phyloP scores from a whole-genome alignment of 2,888 invertebrate species.

The Leptarthrus brevirostris region DNA sequence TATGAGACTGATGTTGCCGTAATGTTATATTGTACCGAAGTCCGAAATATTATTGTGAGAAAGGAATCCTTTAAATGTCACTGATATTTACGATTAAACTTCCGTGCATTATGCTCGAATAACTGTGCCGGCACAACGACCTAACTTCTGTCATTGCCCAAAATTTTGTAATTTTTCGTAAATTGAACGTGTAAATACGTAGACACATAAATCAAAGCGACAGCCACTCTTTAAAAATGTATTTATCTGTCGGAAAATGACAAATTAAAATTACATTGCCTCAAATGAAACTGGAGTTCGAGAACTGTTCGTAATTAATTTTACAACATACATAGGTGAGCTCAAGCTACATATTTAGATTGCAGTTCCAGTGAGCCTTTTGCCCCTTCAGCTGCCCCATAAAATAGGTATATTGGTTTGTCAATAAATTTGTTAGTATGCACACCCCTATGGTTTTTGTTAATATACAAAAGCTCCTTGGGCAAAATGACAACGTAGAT shows the following conservation, averaged over 20 bases:
- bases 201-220: conserved; percentile 10
- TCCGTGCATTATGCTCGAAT: not conserved
- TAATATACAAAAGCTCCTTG: no score
- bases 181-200: conserved; percentile 8
- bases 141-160: conserved; percentile 10
- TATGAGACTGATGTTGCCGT: conserved; percentile 10
- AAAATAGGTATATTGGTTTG: no score
- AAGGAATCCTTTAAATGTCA: not conserved
- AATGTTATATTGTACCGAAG: not conserved
- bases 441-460: no score
- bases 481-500: no score
- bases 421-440: no score
- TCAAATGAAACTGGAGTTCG: not conserved
- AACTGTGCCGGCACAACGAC: not conserved
- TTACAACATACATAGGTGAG: no score
- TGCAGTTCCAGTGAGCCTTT: no score
- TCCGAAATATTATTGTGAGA: not conserved
- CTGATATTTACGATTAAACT: not conserved
- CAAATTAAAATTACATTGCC: not conserved
- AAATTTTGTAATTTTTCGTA: conserved; percentile 7
- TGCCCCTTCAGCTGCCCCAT: no score
- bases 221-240: not conserved
- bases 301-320: not conserved
- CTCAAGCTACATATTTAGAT: no score
- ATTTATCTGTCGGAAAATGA: not conserved